A percentile compares a stretch with the other conserved stretches of the same genome.
Evolutionary conservation across 35 echinoderm and acorn worm species (phyloP).

Genomic region (Ophioderma brevispina): DNA sequence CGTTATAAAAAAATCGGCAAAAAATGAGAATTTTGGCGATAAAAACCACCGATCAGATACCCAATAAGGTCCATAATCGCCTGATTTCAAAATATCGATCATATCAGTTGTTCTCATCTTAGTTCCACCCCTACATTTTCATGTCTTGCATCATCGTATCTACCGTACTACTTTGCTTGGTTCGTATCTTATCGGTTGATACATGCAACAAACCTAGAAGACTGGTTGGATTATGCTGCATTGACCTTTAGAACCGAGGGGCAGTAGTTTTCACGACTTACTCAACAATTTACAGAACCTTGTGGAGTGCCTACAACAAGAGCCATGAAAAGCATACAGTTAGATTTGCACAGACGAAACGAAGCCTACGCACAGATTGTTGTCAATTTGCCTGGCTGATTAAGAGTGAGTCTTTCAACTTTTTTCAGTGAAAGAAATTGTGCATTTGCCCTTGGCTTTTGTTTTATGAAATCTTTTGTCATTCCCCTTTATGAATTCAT

Average conservation of each 20-base stretch:
- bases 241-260: slow-evolving; percentile 42
- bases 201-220: slow-evolving; percentile 70
- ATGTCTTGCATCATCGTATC: too few species aligned
- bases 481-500: too few species aligned
- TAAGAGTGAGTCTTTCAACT: slow-evolving; percentile 81
- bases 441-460: background rate
- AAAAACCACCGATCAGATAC: too few species aligned
- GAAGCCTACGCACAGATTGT: slow-evolving; percentile 69
- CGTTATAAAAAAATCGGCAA: too few species aligned
- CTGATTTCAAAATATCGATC: too few species aligned
- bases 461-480: background rate
- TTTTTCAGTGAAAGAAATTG: background rate
- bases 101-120: too few species aligned
- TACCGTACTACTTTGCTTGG: too few species aligned
- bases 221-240: slow-evolving; percentile 75
- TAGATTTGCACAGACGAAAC: slow-evolving; percentile 61
- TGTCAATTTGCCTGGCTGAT: slow-evolving; percentile 74
- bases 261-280: background rate
- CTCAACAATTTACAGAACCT: slow-evolving; percentile 32
- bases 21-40: too few species aligned
- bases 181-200: slow-evolving; percentile 31
- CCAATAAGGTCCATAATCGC: too few species aligned
- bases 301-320: slow-evolving; percentile 70
- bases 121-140: too few species aligned
- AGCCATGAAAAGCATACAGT: slow-evolving; percentile 67